Evolutionary conservation across 2,113 vertebrate species (phyloP).

Genomic region (Cryptomyrus ogoouensis): DNA sequence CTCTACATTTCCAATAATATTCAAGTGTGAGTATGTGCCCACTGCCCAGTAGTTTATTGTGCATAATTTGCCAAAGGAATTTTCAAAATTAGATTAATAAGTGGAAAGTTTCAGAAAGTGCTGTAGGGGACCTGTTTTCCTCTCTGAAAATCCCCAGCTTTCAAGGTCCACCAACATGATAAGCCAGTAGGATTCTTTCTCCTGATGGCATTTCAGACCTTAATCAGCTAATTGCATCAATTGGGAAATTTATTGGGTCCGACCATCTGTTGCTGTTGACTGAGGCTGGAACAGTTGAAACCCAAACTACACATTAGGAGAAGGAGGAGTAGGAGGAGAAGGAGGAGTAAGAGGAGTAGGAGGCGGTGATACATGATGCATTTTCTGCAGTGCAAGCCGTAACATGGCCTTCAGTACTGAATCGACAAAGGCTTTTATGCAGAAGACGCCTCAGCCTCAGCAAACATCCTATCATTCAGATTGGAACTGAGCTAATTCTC

Average conservation of each 20-base stretch:
- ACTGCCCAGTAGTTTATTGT: not conserved
- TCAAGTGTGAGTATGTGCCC: not conserved
- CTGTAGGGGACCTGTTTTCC: not conserved
- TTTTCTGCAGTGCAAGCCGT: not conserved
- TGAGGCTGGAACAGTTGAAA: not conserved
- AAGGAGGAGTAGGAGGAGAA: not conserved
- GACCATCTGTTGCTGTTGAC: not conserved
- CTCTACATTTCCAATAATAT: not conserved
- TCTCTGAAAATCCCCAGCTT: not conserved
- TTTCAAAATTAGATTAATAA: not conserved
- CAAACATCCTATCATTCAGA: not conserved
- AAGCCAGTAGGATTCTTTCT: not conserved
- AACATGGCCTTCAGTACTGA: not conserved
- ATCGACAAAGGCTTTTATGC: not conserved
- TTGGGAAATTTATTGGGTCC: not conserved
- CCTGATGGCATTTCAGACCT: not conserved
- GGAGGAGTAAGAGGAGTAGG: not conserved
- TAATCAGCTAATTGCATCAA: not conserved
- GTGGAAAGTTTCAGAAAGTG: not conserved
- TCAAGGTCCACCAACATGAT: not conserved
- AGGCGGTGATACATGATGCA: not conserved
- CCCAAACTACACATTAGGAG: not conserved
- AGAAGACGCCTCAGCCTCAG: not conserved
- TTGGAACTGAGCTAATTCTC: not conserved
- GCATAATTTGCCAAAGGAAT: not conserved